A percentile compares a stretch with the other conserved stretches of the same genome.
phyloP scores from a whole-genome alignment of 2,113 vertebrate species.

The Rhizomys pruinosus region DNA sequence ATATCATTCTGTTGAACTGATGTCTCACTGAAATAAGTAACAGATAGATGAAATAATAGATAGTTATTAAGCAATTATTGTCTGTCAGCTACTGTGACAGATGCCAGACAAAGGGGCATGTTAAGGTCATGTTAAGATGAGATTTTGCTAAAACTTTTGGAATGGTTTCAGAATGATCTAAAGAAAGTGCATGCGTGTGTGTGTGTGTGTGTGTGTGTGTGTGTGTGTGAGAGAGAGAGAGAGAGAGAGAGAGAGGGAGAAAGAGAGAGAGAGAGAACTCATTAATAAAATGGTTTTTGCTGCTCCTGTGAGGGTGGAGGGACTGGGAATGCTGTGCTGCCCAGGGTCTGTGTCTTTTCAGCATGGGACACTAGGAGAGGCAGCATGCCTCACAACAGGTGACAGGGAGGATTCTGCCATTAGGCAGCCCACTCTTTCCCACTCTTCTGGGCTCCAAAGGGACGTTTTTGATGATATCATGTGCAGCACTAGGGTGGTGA shows the following conservation, averaged over 20 bases:
- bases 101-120: neutral
- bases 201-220: neutral
- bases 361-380: neutral
- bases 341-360: neutral
- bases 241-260: no score
- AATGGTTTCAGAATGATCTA: slow-evolving; percentile 13
- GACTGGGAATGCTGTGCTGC: neutral
- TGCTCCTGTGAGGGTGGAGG: neutral
- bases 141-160: slow-evolving; percentile 2
- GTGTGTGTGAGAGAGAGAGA: neutral
- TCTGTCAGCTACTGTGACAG: neutral
- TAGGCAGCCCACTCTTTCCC: rapidly evolving
- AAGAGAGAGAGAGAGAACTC: neutral
- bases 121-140: neutral
- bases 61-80: neutral
- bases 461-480: neutral
- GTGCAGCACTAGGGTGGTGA: neutral
- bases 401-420: neutral
- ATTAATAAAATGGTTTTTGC: neutral
- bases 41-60: neutral
- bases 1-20: neutral
- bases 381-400: neutral
- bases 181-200: slow-evolving; percentile 19
- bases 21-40: neutral
- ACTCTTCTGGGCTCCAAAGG: neutral